phyloP scores from a whole-genome alignment of 2,888 invertebrate genomes.

The Tolmerus cingulatus region DNA sequence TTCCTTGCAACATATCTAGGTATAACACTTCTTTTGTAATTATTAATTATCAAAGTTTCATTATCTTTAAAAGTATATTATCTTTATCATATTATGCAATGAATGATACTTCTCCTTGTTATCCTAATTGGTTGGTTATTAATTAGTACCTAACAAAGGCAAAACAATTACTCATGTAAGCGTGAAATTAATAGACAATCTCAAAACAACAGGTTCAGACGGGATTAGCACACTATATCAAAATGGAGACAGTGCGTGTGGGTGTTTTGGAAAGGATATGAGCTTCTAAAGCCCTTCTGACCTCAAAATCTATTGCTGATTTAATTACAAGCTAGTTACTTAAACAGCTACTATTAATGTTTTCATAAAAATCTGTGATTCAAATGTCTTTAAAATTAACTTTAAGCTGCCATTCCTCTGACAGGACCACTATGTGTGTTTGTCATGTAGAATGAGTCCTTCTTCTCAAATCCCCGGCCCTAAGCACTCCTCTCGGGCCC shows the following conservation, averaged over 20 bases:
- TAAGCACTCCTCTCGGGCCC: background rate
- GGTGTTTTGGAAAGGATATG: too few relatives aligned
- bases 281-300: background rate
- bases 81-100: too few relatives aligned
- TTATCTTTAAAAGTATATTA: too few relatives aligned
- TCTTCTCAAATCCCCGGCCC: background rate
- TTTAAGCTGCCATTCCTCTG: background rate
- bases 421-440: background rate
- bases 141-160: too few relatives aligned
- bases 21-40: too few relatives aligned
- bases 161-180: background rate
- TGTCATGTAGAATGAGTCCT: background rate
- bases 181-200: background rate
- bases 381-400: background rate
- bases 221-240: background rate
- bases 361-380: background rate
- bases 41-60: background rate
- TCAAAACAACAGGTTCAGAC: background rate
- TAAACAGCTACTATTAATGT: too few relatives aligned
- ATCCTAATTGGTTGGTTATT: too few relatives aligned
- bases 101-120: too few relatives aligned
- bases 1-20: too few relatives aligned
- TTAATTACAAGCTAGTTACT: background rate
- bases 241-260: background rate
- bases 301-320: background rate